These are phyloP conservation scores for Aptenodytes forsteri DNA, from an alignment of 2,113 vertebrate genomes.

Conservation along the genomic window DNA sequence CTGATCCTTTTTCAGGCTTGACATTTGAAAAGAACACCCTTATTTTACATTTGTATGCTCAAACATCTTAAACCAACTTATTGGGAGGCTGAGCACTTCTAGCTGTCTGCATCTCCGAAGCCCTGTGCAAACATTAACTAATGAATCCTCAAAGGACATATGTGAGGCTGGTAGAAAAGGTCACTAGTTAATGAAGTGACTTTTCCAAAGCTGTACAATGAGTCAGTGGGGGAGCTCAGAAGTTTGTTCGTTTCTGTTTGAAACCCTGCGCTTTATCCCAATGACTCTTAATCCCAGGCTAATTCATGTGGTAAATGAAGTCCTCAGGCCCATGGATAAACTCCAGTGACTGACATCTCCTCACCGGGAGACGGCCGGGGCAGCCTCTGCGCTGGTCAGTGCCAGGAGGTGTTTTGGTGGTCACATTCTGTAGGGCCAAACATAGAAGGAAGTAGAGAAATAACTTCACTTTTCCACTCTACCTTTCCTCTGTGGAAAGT, in stretches of 20 bases:
- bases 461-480: background rate
- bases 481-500: background rate
- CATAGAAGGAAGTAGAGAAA: background rate
- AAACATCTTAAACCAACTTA: slow-evolving; percentile 45
- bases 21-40: slow-evolving; percentile 47
- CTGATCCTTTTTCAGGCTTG: slow-evolving; percentile 27
- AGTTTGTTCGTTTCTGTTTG: background rate
- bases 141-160: slow-evolving; percentile 45
- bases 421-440: background rate
- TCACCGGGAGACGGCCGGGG: background rate
- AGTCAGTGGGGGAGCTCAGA: background rate
- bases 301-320: background rate
- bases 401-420: background rate
- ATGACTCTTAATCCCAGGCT: background rate
- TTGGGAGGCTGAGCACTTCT: slow-evolving; percentile 39
- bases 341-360: background rate
- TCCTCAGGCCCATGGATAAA: background rate
- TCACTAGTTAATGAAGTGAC: slow-evolving; percentile 49
- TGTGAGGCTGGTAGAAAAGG: slow-evolving; percentile 10
- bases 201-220: slow-evolving; percentile 13
- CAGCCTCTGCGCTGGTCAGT: background rate
- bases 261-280: background rate
- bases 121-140: slow-evolving; percentile 50
- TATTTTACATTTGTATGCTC: slow-evolving; percentile 48
- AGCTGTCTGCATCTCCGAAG: background rate